These are phyloP conservation scores for Exaiptasia diaphana DNA, from an alignment of 64 coral and sea anemone genomes.

Conservation along the genomic window DNA sequence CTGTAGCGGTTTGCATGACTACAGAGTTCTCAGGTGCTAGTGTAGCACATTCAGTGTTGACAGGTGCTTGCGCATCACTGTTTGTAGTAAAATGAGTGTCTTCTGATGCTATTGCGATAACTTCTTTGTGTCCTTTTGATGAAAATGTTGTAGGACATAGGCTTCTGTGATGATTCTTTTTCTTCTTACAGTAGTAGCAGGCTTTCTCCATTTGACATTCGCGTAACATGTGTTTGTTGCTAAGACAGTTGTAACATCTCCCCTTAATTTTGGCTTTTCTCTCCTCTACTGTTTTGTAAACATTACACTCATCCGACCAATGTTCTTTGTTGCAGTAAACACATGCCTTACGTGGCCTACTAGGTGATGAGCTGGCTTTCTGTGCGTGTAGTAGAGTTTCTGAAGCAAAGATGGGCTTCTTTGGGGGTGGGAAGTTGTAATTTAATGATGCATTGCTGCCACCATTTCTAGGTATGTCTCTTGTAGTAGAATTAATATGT, in stretches of 20 bases:
- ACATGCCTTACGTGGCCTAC: not conserved
- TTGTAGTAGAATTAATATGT: not conserved
- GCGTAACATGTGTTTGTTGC: not conserved
- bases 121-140: not conserved
- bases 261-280: constrained; percentile 3
- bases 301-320: too few species aligned
- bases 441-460: not conserved
- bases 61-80: not conserved
- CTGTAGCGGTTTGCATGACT: constrained; percentile 12
- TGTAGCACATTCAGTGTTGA: not conserved
- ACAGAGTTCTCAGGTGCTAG: not conserved
- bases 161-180: constrained; percentile 14
- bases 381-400: not conserved
- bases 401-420: constrained; percentile 19
- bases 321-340: too few species aligned
- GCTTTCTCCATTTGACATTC: not conserved
- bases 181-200: not conserved
- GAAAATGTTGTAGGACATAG: not conserved
- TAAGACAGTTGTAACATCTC: not conserved
- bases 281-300: not conserved
- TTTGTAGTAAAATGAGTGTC: not conserved
- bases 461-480: not conserved
- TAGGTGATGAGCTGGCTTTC: not conserved
- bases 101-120: not conserved
- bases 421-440: not conserved